A percentile compares a stretch with the other conserved stretches of the same genome.
Conservation (phyloP, 2,888 invertebrate genomes). For the Aquatica leii region DNA sequence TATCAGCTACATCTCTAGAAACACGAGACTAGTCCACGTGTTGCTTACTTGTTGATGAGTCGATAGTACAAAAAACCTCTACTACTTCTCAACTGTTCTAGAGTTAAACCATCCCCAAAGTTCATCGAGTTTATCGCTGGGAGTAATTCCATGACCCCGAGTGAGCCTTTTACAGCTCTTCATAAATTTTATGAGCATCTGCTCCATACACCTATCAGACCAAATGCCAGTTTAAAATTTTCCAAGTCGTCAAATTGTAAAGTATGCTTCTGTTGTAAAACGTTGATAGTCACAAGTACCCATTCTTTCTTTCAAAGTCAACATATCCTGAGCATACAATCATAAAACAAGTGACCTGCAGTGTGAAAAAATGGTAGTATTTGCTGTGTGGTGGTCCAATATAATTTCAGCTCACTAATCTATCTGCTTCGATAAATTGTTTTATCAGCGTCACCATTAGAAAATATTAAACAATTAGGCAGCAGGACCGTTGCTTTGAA, state of each 20-base stretch:
- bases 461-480: slow-evolving; percentile 45
- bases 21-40: too few relatives aligned
- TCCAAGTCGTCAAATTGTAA: slow-evolving; percentile 25
- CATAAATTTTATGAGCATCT: too few relatives aligned
- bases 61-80: too few relatives aligned
- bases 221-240: slow-evolving; percentile 42
- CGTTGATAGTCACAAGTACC: slow-evolving; percentile 33
- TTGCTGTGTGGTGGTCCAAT: slow-evolving; percentile 19
- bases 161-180: too few relatives aligned
- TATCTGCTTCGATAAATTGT: slow-evolving; percentile 49
- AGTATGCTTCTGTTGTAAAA: slow-evolving; percentile 35
- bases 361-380: slow-evolving; percentile 31
- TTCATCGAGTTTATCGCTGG: too few relatives aligned
- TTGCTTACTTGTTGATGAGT: too few relatives aligned
- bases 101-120: too few relatives aligned
- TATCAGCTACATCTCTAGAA: too few relatives aligned
- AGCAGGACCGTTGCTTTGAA: slow-evolving; percentile 41
- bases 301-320: slow-evolving; percentile 40
- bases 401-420: slow-evolving; percentile 27
- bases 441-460: slow-evolving; percentile 46
- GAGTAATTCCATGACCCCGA: too few relatives aligned
- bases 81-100: too few relatives aligned
- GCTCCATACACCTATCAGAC: too few relatives aligned
- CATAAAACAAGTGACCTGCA: slow-evolving; percentile 52
- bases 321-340: slow-evolving; percentile 56